Percentiles rank a stretch among this genome's conserved stretches.
Evolutionary conservation across 2,888 invertebrate genomes (phyloP).

Genomic region (Ophion obscuratus): DNA sequence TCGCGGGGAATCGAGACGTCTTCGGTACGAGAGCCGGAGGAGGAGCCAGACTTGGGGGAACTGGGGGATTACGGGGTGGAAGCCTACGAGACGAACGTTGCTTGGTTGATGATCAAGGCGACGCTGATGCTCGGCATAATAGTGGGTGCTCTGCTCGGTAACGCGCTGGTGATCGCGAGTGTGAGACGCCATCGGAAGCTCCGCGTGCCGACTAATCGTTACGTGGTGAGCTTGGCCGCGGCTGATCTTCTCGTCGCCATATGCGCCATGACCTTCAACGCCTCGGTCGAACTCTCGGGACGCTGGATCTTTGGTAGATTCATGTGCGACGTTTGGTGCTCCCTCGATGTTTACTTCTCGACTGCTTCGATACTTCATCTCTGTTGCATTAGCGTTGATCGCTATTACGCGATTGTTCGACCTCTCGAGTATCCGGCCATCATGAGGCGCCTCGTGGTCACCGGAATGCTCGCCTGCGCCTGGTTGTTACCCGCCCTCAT

Average conservation of each 20-base stretch:
- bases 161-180: constrained; percentile 94
- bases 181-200: constrained; percentile 92
- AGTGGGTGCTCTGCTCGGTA: constrained; percentile 94
- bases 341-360: constrained; percentile 96
- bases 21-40: neutral
- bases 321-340: constrained; percentile 98
- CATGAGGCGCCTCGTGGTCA: constrained; percentile 92
- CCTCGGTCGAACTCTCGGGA: constrained; percentile 92
- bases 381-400: constrained; percentile 97
- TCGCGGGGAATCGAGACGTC: constrained; percentile 31
- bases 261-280: constrained; percentile 97
- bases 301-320: constrained; percentile 94
- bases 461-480: constrained; percentile 84
- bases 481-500: constrained; percentile 87
- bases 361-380: constrained; percentile 96
- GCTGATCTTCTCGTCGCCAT: constrained; percentile 97
- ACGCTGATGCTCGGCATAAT: constrained; percentile 93
- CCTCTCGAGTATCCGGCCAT: constrained; percentile 96
- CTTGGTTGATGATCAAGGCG: constrained; percentile 88
- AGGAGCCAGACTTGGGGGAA: constrained; percentile 3
- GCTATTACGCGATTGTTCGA: constrained; percentile 95
- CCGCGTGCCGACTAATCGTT: constrained; percentile 96
- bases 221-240: constrained; percentile 96
- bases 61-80: constrained; percentile 38
- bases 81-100: constrained; percentile 72